Evolutionary conservation across 2,888 invertebrate genomes (phyloP), one percentile per base, ranked within the genome.

Genomic region (Drosophila incognita): DNA sequence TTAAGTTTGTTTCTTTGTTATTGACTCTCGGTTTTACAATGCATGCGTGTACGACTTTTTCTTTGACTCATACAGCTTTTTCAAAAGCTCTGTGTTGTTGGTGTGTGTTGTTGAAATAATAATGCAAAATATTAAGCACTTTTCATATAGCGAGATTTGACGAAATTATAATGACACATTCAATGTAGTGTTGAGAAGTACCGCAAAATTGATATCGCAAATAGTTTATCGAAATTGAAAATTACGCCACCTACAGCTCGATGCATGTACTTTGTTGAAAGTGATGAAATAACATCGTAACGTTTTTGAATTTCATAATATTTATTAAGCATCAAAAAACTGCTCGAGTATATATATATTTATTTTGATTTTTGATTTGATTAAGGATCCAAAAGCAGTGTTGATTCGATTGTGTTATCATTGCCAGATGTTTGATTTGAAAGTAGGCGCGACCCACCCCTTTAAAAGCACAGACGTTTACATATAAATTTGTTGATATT

Each of bases 41-140:
- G 62, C 80, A 69, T 53, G 49, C 27, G 57, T 64, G 63, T 66
- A 75, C 69, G 63, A 74, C 67, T 65, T 71, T 69, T 56, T 64
- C 72, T 71, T 72, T 60, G 64, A 63, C 59, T 76, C 48, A 49
- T 72, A 71, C 71, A 87, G 90, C 87, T 87, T 87, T 87, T 59
- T 42, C 49, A 60, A 86, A 88, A 87, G 87, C 87, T 87, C 71
- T 65, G 70, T 69, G 63, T 49, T 40, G 60, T 48, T 73, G 57
- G 33, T 69, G 65, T 69, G 65, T 69, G 64, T 71, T 68, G 74
- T 69, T 61, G 83, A 87, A 87, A 87, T 82, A 87, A 87, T 85
- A 87, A 89, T 81, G 88, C 88, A 89, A 87, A 87, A 84, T 83
- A 81, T 85, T 79, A 86, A 85, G 78, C 87, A 87, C 89, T 82